Percentiles rank a stretch among this genome's conserved stretches.
Evolutionary conservation across 2,113 vertebrate genomes (phyloP).

Genomic region (Cranoglanis bouderius): DNA sequence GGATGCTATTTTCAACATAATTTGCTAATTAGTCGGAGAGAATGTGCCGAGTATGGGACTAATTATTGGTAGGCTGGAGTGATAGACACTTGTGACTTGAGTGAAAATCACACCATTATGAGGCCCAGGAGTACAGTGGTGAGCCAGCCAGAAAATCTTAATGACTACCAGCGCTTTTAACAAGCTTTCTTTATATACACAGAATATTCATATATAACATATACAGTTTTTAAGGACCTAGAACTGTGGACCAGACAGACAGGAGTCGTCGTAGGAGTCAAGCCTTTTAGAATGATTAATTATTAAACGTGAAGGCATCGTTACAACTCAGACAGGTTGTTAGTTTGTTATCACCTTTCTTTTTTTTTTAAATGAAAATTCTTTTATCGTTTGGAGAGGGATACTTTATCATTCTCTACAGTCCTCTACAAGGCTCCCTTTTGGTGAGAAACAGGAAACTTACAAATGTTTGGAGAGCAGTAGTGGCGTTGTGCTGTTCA

Average conservation of each 20-base stretch:
- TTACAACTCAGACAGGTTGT: background rate
- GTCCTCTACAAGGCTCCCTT: constrained; percentile 29
- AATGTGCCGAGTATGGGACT: constrained; percentile 85
- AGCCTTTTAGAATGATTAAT: constrained; percentile 47
- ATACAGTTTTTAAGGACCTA: background rate
- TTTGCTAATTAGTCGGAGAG: constrained; percentile 97
- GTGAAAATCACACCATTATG: constrained; percentile 90
- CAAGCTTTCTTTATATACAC: background rate
- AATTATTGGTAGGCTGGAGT: constrained; percentile 86
- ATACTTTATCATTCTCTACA: constrained; percentile 25
- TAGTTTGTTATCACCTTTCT: background rate
- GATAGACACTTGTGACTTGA: constrained; percentile 86
- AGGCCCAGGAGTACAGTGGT: constrained; percentile 59
- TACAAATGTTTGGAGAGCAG: background rate
- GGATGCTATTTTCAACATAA: constrained; percentile 99
- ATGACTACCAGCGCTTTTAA: constrained; percentile 45
- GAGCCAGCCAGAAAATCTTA: constrained; percentile 45
- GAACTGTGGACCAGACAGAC: background rate
- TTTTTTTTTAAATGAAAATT: constrained; percentile 52
- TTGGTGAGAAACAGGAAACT: background rate
- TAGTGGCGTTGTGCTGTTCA: background rate
- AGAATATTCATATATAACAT: background rate
- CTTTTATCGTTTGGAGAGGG: constrained; percentile 42
- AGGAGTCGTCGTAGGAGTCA: background rate
- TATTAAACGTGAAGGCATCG: background rate